Evolutionary conservation across 2,797 vertebrate genomes (phyloP).

Genomic region (Phoebastria nigripes): DNA sequence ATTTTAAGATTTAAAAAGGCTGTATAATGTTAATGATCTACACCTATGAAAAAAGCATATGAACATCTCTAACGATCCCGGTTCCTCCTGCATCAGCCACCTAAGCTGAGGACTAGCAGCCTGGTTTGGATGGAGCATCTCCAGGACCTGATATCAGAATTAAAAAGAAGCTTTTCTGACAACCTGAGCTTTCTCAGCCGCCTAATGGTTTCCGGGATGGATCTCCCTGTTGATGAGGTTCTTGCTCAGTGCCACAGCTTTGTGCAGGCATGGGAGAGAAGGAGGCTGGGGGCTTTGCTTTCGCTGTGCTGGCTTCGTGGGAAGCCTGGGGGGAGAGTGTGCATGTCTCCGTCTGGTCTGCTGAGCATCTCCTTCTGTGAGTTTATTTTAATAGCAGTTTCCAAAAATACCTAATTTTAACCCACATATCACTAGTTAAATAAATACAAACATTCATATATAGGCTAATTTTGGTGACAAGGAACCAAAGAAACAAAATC

Average conservation of each 20-base stretch:
- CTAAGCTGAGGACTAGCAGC: neutral
- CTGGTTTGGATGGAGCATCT: neutral
- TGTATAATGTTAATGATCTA: neutral
- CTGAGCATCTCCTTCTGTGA: neutral
- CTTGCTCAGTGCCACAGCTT: neutral
- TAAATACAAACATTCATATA: rapidly evolving
- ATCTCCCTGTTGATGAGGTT: neutral
- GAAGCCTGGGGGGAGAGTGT: neutral
- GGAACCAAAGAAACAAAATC: neutral
- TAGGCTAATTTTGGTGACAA: neutral
- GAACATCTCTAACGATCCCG: rapidly evolving
- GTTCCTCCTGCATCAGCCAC: neutral
- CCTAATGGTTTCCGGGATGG: rapidly evolving
- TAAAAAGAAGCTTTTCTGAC: neutral
- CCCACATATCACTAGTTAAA: rapidly evolving
- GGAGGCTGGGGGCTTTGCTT: neutral
- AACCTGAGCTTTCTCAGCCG: neutral
- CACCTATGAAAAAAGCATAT: neutral
- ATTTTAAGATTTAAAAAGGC: neutral
- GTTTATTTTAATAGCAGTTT: neutral
- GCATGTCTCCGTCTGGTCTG: neutral
- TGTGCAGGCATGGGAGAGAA: neutral
- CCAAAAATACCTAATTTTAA: neutral
- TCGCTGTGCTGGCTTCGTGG: neutral
- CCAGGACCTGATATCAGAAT: rapidly evolving